Percentiles rank a stretch among this genome's conserved stretches.
These are phyloP conservation scores for Penaeus vannamei DNA, from an alignment of 1,140 invertebrate genomes.

Conservation along the genomic window DNA sequence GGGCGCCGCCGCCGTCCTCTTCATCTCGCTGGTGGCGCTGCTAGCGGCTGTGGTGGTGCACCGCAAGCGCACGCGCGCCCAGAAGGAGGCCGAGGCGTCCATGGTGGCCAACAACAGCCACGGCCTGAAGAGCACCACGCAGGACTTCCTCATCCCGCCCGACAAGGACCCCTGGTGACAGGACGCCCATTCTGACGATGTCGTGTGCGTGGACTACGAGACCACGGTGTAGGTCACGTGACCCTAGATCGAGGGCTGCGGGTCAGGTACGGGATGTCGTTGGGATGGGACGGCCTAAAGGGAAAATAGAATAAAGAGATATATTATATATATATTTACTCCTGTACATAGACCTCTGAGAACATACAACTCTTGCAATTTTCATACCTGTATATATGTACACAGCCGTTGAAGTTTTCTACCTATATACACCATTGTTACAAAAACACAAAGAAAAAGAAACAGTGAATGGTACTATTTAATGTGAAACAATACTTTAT, in stretches of 20 bases:
- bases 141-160: constrained; percentile 66
- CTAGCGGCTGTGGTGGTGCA: constrained; percentile 65
- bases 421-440: constrained; percentile 16
- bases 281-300: constrained; percentile 10
- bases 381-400: constrained; percentile 31
- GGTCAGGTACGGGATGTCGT: constrained; percentile 37
- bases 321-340: constrained; percentile 4
- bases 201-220: constrained; percentile 67
- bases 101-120: constrained; percentile 64
- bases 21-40: constrained; percentile 61
- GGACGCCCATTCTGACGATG: constrained; percentile 67
- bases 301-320: constrained; percentile 12
- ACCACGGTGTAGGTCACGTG: constrained; percentile 64
- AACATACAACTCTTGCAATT: neutral
- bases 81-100: constrained; percentile 52
- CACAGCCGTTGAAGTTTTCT: constrained; percentile 33
- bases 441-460: neutral
- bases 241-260: neutral
- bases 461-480: neutral
- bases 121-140: constrained; percentile 66
- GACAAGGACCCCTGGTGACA: constrained; percentile 68
- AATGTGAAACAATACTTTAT: neutral
- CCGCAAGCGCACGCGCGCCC: constrained; percentile 52
- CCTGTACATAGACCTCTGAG: constrained; percentile 3
- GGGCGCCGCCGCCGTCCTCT: constrained; percentile 53